A percentile compares a stretch with the other conserved stretches of the same genome.
These are phyloP conservation scores for Ormyrus thymus DNA, from an alignment of 2,888 invertebrate genomes.

Conservation along the genomic window DNA sequence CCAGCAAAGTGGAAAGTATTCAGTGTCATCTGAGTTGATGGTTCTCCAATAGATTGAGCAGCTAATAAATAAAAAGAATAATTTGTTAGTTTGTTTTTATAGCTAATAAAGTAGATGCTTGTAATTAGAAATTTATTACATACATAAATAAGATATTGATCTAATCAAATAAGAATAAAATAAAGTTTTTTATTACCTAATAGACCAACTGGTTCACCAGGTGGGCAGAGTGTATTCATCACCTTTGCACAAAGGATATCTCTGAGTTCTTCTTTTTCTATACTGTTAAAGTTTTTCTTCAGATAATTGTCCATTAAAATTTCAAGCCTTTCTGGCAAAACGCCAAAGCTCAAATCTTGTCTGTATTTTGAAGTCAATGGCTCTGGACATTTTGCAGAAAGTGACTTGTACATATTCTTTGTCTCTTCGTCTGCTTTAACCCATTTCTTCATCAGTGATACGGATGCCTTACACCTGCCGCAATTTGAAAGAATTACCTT, in stretches of 20 bases:
- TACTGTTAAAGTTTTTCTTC: constrained; percentile 65
- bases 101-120: neutral
- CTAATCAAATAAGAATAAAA: neutral
- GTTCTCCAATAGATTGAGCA: constrained; percentile 97
- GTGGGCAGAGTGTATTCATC: constrained; percentile 85
- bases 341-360: constrained; percentile 87
- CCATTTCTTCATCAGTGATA: constrained; percentile 83
- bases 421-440: constrained; percentile 78
- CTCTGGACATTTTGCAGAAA: constrained; percentile 81
- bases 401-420: constrained; percentile 77
- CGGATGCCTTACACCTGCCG: constrained; percentile 79
- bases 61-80: constrained; percentile 80
- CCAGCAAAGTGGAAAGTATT: constrained; percentile 99
- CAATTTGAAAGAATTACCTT: constrained; percentile 73
- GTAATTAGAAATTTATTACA: no score
- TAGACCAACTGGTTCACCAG: constrained; percentile 97
- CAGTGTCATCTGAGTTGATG: constrained; percentile 99
- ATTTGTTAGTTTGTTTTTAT: neutral
- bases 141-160: neutral
- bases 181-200: constrained; percentile 39
- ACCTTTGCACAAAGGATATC: constrained; percentile 86
- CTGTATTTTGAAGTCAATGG: constrained; percentile 83
- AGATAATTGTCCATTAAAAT: constrained; percentile 80
- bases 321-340: constrained; percentile 89
- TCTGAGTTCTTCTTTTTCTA: constrained; percentile 76